These are phyloP conservation scores for Gonocerus acuteangulatus DNA, from an alignment of 2,888 invertebrate species.

Conservation along the genomic window DNA sequence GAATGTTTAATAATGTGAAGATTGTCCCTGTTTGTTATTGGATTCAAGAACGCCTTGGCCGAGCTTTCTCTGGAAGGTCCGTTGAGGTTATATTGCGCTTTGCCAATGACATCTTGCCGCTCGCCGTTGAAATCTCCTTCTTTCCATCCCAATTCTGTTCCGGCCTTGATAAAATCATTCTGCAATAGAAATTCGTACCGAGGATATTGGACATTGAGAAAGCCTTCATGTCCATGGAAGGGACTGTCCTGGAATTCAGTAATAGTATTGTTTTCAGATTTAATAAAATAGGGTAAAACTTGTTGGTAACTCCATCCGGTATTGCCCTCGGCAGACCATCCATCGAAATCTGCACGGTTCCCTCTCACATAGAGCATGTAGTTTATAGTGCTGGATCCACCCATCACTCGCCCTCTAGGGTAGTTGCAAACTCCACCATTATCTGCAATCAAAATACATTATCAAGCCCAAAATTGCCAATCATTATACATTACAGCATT, in stretches of 20 bases:
- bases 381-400: slow-evolving; percentile 69
- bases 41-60: slow-evolving; percentile 28
- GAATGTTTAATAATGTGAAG: slow-evolving; percentile 30
- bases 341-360: slow-evolving; percentile 60
- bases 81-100: slow-evolving; percentile 6
- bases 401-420: slow-evolving; percentile 62
- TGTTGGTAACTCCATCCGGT: slow-evolving; percentile 64
- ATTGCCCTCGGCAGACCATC: slow-evolving; percentile 64
- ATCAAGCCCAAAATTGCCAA: too few relatives aligned
- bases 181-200: slow-evolving; percentile 37
- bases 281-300: slow-evolving; percentile 24
- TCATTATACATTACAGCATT: too few relatives aligned
- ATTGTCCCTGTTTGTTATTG: slow-evolving; percentile 24
- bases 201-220: slow-evolving; percentile 31
- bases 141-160: slow-evolving; percentile 20
- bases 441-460: slow-evolving; percentile 17
- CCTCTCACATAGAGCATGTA: slow-evolving; percentile 71
- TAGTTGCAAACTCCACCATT: slow-evolving; percentile 6
- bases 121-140: slow-evolving; percentile 24
- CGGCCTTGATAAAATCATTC: slow-evolving; percentile 41
- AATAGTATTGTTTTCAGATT: slow-evolving; percentile 17
- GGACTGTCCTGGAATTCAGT: neutral
- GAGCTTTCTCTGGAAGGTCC: slow-evolving; percentile 27
- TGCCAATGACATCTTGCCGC: slow-evolving; percentile 11
- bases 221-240: slow-evolving; percentile 9